phyloP scores from a whole-genome alignment of 2,888 invertebrate species.

The Drosophila robusta region DNA sequence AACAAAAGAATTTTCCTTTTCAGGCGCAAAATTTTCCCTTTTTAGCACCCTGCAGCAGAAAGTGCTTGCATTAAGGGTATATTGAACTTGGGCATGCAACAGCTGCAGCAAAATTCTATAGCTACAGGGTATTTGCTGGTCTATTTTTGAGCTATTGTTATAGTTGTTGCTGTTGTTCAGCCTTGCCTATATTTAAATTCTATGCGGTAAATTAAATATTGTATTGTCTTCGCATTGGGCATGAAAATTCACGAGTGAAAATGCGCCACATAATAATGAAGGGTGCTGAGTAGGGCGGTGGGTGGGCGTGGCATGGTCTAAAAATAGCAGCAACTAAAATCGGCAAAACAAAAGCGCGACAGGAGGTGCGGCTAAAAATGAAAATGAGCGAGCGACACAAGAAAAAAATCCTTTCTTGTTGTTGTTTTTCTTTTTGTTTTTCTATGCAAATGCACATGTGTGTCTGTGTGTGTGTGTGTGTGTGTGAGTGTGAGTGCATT shows the following conservation, averaged over 20 bases:
- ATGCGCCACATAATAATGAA: slow-evolving; percentile 34
- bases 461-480: slow-evolving; percentile 28
- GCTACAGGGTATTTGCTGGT: slow-evolving; percentile 11
- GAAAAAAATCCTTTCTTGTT: slow-evolving; percentile 3
- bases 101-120: not conserved
- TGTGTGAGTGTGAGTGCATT: slow-evolving; percentile 27
- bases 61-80: slow-evolving; percentile 2
- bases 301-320: slow-evolving; percentile 29
- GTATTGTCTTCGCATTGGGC: slow-evolving; percentile 61
- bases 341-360: slow-evolving; percentile 42
- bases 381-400: slow-evolving; percentile 46
- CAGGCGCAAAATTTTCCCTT: slow-evolving; percentile 48
- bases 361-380: slow-evolving; percentile 49
- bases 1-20: slow-evolving; percentile 63
- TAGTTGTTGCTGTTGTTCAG: slow-evolving; percentile 3
- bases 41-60: slow-evolving; percentile 22
- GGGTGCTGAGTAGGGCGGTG: not conserved
- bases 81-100: not conserved
- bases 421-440: slow-evolving; percentile 15
- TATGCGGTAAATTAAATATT: slow-evolving; percentile 74
- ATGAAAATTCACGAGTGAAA: slow-evolving; percentile 59
- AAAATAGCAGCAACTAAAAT: slow-evolving; percentile 50
- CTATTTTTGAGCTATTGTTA: not conserved
- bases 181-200: slow-evolving; percentile 61
- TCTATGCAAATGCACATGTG: slow-evolving; percentile 30